Evolutionary conservation across 1,140 invertebrate species (phyloP).

Genomic region (Caenorhabditis brenneri): DNA sequence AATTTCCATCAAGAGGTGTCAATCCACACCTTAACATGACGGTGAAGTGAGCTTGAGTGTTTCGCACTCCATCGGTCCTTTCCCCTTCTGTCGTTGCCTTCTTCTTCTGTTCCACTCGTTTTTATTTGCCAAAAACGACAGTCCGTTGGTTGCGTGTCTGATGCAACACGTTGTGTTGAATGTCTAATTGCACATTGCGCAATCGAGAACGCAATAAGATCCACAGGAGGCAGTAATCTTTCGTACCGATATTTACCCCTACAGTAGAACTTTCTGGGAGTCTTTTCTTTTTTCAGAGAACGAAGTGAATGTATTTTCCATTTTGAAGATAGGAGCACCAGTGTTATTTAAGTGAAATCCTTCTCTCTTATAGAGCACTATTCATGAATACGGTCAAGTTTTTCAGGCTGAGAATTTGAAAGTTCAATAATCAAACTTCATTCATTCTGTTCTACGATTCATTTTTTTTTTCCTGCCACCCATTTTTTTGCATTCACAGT

Average conservation of each 20-base stretch:
- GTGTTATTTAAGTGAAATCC: no score
- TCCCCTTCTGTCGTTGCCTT: neutral
- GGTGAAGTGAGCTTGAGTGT: constrained; percentile 15
- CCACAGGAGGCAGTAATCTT: neutral
- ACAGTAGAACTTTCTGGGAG: neutral
- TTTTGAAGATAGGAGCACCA: no score
- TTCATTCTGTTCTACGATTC: neutral
- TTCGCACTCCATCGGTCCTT: neutral
- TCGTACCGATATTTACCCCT: neutral
- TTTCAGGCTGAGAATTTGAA: no score
- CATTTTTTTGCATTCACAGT: neutral
- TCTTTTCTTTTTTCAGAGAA: no score
- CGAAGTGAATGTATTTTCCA: no score
- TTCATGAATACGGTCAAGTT: no score
- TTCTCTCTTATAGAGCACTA: no score
- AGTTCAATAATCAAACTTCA: no score
- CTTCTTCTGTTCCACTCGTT: neutral
- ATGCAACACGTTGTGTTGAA: neutral
- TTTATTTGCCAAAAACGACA: neutral
- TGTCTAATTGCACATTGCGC: constrained; percentile 8
- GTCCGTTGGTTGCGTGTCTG: neutral
- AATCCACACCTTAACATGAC: constrained; percentile 21
- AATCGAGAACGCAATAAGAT: neutral
- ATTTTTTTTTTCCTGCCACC: neutral
- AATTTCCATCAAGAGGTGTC: neutral